A percentile compares a stretch with the other conserved stretches of the same genome.
These are phyloP conservation scores for Larimichthys polyactis DNA, from an alignment of 2,113 vertebrate species.

Conservation along the genomic window DNA sequence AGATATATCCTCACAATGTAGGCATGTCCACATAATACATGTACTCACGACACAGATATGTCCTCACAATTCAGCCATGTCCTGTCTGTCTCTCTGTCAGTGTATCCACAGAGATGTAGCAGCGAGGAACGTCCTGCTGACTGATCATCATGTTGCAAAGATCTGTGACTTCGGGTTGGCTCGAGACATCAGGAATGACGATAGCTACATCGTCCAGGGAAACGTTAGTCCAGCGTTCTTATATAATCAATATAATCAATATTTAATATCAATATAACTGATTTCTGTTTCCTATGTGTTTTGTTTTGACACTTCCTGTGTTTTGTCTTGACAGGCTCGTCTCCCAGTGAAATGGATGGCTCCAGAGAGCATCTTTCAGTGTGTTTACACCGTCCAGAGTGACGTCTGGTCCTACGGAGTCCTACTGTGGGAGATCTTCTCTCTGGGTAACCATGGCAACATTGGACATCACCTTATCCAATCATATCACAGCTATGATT, in stretches of 20 bases:
- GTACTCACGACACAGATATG: no score
- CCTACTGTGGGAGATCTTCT: slow-evolving; percentile 98
- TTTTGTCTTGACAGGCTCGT: slow-evolving; percentile 86
- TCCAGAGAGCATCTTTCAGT: slow-evolving; percentile 98
- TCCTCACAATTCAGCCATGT: not conserved
- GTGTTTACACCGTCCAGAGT: slow-evolving; percentile 96
- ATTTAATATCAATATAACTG: not conserved
- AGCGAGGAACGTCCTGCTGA: slow-evolving; percentile 94
- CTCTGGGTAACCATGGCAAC: slow-evolving; percentile 87
- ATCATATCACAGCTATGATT: not conserved
- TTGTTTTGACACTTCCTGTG: slow-evolving; percentile 62
- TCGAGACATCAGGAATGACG: slow-evolving; percentile 94
- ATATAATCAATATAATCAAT: no score
- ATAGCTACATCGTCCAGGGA: slow-evolving; percentile 96
- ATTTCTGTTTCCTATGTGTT: not conserved
- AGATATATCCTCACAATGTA: not conserved
- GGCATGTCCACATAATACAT: not conserved
- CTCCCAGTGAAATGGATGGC: slow-evolving; percentile 99
- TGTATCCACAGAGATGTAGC: slow-evolving; percentile 98
- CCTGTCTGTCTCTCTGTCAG: slow-evolving; percentile 70
- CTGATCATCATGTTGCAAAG: slow-evolving; percentile 89
- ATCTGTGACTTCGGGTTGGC: slow-evolving; percentile 98
- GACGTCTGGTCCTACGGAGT: slow-evolving; percentile 99
- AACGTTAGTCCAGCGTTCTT: slow-evolving; percentile 85
- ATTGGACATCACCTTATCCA: not conserved